phyloP scores from a whole-genome alignment of 1,140 invertebrate species.

The Euura saliciscinereae region DNA sequence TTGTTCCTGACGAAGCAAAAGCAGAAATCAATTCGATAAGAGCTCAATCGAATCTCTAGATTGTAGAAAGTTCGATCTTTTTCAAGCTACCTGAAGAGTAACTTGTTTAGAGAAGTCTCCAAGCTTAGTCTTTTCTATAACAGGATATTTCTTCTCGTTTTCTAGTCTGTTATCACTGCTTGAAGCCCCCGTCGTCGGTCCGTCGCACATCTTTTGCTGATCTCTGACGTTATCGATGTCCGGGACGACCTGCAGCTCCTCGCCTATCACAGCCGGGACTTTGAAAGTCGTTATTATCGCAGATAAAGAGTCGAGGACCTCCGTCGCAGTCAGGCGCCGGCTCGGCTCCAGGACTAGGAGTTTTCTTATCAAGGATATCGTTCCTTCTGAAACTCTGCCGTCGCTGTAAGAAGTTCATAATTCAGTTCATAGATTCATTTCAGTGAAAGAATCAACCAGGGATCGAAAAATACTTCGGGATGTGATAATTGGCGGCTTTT shows the following conservation, averaged over 20 bases:
- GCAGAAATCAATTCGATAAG: no score
- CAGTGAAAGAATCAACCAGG: not conserved
- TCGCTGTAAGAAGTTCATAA: conserved; percentile 53
- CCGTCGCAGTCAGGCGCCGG: conserved; percentile 63
- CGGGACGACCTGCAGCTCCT: conserved; percentile 52
- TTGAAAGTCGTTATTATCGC: conserved; percentile 60
- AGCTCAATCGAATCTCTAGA: no score
- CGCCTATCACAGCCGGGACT: conserved; percentile 38
- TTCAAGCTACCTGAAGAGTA: conserved; percentile 26
- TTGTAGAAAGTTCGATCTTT: no score
- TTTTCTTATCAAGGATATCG: conserved; percentile 63
- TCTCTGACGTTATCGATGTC: conserved; percentile 45
- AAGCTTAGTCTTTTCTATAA: conserved; percentile 20
- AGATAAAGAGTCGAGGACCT: conserved; percentile 64
- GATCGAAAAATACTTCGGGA: conserved; percentile 63
- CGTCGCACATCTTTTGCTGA: conserved; percentile 20
- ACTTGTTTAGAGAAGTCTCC: conserved; percentile 35
- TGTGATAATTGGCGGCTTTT: conserved; percentile 69
- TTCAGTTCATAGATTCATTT: not conserved
- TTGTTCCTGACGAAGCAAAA: conserved; percentile 33
- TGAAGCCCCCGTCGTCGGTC: conserved; percentile 26
- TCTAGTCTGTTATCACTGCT: conserved; percentile 16
- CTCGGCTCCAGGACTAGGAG: conserved; percentile 66
- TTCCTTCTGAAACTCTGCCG: conserved; percentile 63
- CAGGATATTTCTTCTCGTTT: conserved; percentile 19